Percentiles rank a stretch among this genome's conserved stretches.
Conservation (phyloP, 2,797 vertebrate genomes). For the Apodemus agrarius region DNA sequence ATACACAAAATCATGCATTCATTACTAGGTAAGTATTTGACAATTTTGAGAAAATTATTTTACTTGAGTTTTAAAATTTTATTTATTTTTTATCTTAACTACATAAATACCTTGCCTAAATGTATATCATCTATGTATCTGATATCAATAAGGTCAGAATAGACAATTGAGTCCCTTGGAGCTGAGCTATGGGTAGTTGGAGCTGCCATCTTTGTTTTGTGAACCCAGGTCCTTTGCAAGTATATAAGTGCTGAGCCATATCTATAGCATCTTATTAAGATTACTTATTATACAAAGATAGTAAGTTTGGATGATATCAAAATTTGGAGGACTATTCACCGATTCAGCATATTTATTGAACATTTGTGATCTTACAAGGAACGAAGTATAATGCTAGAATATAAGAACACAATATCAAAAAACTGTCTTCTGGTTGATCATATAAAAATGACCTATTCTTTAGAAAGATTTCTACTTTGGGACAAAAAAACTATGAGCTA, state of each 20-base stretch:
- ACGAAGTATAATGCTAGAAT: background rate
- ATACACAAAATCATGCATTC: background rate
- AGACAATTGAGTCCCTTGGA: no score
- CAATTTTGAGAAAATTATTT: background rate
- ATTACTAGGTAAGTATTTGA: background rate
- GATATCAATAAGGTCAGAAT: background rate
- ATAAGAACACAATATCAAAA: background rate
- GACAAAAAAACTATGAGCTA: background rate
- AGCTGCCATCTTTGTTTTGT: background rate
- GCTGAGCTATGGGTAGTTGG: background rate
- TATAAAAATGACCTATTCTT: background rate
- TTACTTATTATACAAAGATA: background rate
- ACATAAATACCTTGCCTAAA: background rate
- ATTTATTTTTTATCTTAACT: background rate
- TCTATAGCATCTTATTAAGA: background rate
- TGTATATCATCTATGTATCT: background rate
- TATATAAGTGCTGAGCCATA: background rate
- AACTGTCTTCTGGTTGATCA: background rate
- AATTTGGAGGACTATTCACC: background rate
- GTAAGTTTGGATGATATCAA: slow-evolving; percentile 4
- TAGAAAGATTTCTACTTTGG: background rate
- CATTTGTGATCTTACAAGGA: background rate
- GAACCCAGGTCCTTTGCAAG: background rate
- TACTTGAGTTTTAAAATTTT: background rate
- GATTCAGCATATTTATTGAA: background rate